A percentile compares a stretch with the other conserved stretches of the same genome.
phyloP scores from a whole-genome alignment of 1,140 invertebrate genomes.

The Planococcus citri region DNA sequence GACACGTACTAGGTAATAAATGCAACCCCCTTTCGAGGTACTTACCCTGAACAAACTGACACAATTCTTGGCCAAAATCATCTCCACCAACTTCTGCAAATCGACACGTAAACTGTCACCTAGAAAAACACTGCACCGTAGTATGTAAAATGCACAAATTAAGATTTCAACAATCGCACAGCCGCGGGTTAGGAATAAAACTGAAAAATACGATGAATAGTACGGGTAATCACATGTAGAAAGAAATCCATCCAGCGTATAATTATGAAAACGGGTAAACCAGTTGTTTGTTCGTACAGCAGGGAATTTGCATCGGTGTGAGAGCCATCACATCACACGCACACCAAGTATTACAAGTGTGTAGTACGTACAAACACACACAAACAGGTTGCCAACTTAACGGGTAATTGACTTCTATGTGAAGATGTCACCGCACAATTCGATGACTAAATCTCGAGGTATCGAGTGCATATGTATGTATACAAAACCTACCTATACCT shows the following conservation, averaged over 20 bases:
- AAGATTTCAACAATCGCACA: not conserved
- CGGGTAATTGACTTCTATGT: constrained; percentile 2
- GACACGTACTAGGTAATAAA: too few relatives aligned
- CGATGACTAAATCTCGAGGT: not conserved
- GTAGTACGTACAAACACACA: not conserved
- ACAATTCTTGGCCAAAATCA: not conserved
- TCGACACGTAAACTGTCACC: not conserved
- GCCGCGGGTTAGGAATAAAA: not conserved
- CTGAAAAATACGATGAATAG: not conserved
- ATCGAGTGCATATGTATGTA: not conserved
- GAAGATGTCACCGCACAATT: constrained; percentile 1
- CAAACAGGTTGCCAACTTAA: not conserved
- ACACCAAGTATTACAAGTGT: too few relatives aligned
- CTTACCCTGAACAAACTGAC: not conserved
- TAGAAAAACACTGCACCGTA: not conserved
- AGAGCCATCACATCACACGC: not conserved
- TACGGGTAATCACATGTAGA: not conserved
- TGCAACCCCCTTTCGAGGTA: too few relatives aligned
- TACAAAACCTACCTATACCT: too few relatives aligned
- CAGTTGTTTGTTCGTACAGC: not conserved
- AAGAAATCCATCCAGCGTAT: not conserved
- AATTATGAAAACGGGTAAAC: constrained; percentile 7
- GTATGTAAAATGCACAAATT: not conserved
- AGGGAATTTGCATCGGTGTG: constrained; percentile 1
- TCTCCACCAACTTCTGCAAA: not conserved